Base-by-base conservation (phyloP, 2,113 vertebrate genomes). In the Odocoileus hemionus region DNA sequence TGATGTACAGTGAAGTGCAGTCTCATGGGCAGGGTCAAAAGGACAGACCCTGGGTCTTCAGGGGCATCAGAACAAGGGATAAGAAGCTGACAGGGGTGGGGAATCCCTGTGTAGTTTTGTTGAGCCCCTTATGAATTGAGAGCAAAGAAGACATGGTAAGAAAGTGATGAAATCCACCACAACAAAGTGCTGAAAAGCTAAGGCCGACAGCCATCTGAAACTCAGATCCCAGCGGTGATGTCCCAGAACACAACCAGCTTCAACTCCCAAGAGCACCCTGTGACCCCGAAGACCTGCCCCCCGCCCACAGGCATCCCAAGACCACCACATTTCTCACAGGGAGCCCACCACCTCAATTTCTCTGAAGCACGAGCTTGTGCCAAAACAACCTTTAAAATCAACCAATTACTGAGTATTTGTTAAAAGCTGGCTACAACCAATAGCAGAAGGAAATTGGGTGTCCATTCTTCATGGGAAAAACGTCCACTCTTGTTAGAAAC, bases 31-130 rank as follows among this genome's bases (percentile, higher is more conserved):
- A 52, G 8, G 25, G 23, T 25, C 52, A 30, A 45, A 60, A 85
- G 43, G 14, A 43, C 89, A 78, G 60, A 19, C 8, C 7, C 26
- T 2, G 4, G 19, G 3, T 43, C 54, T 89, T 60, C 28, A 43
- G 33, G 14, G 45, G 10, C 60, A 60, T 25, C 28, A 23, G 8
- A 86, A n/a, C 14, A 39, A 43, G 39, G 23, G 70, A 76, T 43
- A 15, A 45, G 28, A 89, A 45, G 36, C 11, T n/a, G 5, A n/a
- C 0, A 0, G 7, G 17, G 8, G 3, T 21, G 10, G 0, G 11
- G 15, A 33, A 33, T 5, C 28, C n/a, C 17, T 6, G 7, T 1
- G 15, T 17, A 36, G 50, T 28, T 25, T 19, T n/a, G 14, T 3
- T n/a, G 52, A 19, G 7, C 13, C 52, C 28, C 23, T 74, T 57